A percentile compares a stretch with the other conserved stretches of the same genome.
Evolutionary conservation across 2,113 vertebrate species (phyloP).

Genomic region (Melanerpes aurifrons): DNA sequence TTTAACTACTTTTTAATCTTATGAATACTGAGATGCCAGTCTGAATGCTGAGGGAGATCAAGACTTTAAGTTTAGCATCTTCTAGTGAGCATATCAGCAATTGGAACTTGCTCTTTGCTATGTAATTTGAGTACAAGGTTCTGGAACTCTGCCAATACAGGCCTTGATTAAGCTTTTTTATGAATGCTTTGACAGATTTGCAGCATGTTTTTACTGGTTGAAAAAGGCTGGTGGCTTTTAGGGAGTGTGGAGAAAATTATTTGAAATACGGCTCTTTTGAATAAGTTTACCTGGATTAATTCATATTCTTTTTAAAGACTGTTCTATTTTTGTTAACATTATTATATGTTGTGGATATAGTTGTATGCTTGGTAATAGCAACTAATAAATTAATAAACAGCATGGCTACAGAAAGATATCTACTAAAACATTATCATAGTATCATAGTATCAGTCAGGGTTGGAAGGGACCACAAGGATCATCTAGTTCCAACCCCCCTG

Average conservation of each 20-base stretch:
- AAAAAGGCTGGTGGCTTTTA: background rate
- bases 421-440: background rate
- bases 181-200: background rate
- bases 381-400: background rate
- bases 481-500: too few relatives aligned
- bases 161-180: background rate
- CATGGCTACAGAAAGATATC: background rate
- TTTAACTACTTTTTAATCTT: background rate
- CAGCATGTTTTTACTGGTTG: background rate
- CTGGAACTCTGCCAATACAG: background rate
- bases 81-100: background rate
- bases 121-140: background rate
- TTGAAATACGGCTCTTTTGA: background rate
- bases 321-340: background rate
- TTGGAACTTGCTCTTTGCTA: background rate
- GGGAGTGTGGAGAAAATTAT: rapidly evolving
- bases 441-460: too few relatives aligned
- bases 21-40: background rate
- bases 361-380: background rate
- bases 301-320: background rate
- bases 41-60: background rate
- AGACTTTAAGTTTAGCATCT: background rate
- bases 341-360: background rate
- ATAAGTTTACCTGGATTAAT: background rate
- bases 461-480: too few relatives aligned